Conservation (phyloP, 2,113 vertebrate species). For the Mellivora capensis region DNA sequence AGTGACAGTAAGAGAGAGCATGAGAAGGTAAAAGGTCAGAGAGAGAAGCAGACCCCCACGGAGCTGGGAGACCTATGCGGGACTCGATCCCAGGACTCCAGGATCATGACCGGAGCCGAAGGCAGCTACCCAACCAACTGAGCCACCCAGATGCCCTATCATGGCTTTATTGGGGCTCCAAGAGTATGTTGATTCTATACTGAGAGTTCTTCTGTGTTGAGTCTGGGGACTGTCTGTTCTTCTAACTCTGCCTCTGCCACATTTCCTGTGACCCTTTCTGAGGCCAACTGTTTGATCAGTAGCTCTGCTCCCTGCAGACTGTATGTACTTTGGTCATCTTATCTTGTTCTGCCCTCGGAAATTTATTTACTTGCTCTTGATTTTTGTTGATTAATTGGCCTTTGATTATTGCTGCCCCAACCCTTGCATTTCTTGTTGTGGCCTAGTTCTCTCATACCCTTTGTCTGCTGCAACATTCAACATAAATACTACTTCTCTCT, state of each 20-base stretch:
- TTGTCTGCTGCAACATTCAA: neutral
- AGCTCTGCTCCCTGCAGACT: constrained; percentile 14
- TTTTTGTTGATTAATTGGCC: constrained; percentile 60
- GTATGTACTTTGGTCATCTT: constrained; percentile 66
- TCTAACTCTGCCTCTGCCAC: neutral
- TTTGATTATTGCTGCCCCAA: constrained; percentile 39
- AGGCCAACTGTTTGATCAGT: neutral
- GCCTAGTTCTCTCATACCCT: neutral
- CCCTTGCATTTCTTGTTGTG: neutral
- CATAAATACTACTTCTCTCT: neutral
- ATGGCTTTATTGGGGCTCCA: neutral
- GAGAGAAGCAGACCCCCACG: no score
- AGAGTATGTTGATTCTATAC: neutral
- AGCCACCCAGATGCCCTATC: no score
- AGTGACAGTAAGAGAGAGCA: no score
- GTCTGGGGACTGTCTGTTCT: neutral
- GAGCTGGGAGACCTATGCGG: no score
- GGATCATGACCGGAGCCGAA: no score
- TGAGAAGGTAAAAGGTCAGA: no score
- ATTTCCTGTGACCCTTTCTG: neutral
- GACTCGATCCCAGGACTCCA: no score
- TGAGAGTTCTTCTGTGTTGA: neutral
- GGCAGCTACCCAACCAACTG: no score
- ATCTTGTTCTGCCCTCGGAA: constrained; percentile 56
- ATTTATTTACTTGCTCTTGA: constrained; percentile 60